Conservation (phyloP, 2,888 invertebrate genomes). For the Desoria tigrina region DNA sequence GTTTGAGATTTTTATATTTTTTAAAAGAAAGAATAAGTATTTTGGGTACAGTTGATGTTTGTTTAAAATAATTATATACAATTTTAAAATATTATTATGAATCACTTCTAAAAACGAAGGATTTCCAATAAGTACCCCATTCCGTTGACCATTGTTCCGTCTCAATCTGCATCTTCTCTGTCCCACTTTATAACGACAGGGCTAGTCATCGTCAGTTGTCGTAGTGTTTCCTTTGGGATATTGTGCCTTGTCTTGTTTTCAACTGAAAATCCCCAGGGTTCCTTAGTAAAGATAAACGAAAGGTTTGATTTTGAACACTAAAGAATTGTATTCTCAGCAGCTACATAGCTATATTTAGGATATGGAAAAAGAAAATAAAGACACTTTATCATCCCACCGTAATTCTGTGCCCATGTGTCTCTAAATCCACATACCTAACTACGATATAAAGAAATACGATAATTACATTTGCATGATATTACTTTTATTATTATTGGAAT, state of each 20-base stretch:
- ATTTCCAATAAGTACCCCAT: too few relatives aligned
- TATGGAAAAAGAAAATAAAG: not conserved
- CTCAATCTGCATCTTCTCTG: too few relatives aligned
- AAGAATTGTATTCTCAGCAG: slow-evolving; percentile 12
- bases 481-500: too few relatives aligned
- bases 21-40: too few relatives aligned
- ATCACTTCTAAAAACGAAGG: too few relatives aligned
- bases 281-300: slow-evolving; percentile 20
- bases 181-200: too few relatives aligned
- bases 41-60: too few relatives aligned
- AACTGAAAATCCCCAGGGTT: slow-evolving; percentile 24
- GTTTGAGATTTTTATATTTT: too few relatives aligned
- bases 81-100: too few relatives aligned
- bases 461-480: too few relatives aligned
- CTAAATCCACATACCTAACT: slow-evolving; percentile 8
- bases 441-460: not conserved
- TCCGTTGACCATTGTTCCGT: too few relatives aligned
- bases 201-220: not conserved
- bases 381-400: not conserved
- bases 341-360: not conserved
- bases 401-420: slow-evolving; percentile 5
- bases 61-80: too few relatives aligned
- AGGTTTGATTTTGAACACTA: slow-evolving; percentile 16
- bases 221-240: not conserved
- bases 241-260: slow-evolving; percentile 19